Evolutionary conservation across 2,797 vertebrate genomes (phyloP).

Genomic region (Micropoecilia bifurca): DNA sequence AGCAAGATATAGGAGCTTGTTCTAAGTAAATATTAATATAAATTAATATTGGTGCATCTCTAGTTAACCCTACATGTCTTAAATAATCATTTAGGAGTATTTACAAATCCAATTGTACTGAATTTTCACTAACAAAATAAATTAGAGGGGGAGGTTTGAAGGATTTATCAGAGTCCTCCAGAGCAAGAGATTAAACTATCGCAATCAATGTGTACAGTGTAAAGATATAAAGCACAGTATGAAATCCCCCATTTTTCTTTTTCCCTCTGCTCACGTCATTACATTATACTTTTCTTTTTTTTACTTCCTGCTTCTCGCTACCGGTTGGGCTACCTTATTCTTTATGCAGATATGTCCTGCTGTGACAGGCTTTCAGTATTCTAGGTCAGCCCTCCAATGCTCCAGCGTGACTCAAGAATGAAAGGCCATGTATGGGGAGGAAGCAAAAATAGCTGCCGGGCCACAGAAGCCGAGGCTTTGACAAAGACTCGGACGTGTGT

Average conservation of each 20-base stretch:
- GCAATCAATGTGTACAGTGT: constrained; percentile 18
- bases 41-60: no score
- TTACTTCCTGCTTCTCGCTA: constrained; percentile 10
- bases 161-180: constrained; percentile 15
- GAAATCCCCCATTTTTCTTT: constrained; percentile 12
- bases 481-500: constrained; percentile 73
- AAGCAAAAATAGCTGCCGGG: constrained; percentile 74
- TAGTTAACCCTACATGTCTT: neutral
- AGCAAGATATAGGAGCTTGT: no score
- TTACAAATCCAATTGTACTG: neutral
- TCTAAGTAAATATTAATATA: no score
- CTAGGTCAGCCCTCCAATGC: constrained; percentile 71
- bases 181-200: constrained; percentile 17
- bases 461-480: constrained; percentile 70
- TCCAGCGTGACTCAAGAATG: constrained; percentile 71
- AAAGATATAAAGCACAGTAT: constrained; percentile 11
- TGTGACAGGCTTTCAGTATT: constrained; percentile 69
- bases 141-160: neutral
- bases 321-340: constrained; percentile 48
- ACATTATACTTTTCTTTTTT: neutral
- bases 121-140: neutral
- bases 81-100: neutral
- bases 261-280: constrained; percentile 8
- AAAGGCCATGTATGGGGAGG: constrained; percentile 72
- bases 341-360: constrained; percentile 53